Evolutionary conservation across 2,797 vertebrate species (phyloP).

Genomic region (Mastacembelus armatus): DNA sequence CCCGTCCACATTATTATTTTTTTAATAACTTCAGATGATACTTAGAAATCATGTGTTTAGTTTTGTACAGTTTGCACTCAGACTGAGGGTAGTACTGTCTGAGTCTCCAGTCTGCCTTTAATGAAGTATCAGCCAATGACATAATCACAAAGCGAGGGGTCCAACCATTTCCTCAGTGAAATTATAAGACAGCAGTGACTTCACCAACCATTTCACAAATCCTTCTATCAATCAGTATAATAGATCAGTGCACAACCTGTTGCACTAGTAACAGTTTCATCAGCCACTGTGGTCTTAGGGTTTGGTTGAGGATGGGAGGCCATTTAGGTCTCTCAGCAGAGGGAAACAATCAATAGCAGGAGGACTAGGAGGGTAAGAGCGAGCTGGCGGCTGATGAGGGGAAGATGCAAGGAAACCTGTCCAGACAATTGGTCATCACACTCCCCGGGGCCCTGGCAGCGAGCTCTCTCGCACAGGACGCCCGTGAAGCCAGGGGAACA

Average conservation of each 20-base stretch:
- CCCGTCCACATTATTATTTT: conserved; percentile 52
- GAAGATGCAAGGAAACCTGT: conserved; percentile 53
- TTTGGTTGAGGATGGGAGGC: conserved; percentile 60
- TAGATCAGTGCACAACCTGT: conserved; percentile 42
- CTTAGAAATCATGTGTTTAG: conserved; percentile 66
- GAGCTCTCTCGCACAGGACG: conserved; percentile 89
- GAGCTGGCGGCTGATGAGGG: conserved; percentile 21
- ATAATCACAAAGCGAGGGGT: conserved; percentile 44
- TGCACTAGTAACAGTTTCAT: conserved; percentile 36
- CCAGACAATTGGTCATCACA: conserved; percentile 83
- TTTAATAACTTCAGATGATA: conserved; percentile 61
- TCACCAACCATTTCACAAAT: conserved; percentile 52
- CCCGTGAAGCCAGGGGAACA: conserved; percentile 90
- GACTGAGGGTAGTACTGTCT: conserved; percentile 32
- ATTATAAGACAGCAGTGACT: conserved; percentile 54
- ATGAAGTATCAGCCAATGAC: conserved; percentile 54
- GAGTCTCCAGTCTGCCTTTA: conserved; percentile 54
- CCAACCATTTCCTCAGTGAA: conserved; percentile 43
- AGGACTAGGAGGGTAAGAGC: conserved; percentile 51
- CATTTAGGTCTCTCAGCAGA: conserved; percentile 78
- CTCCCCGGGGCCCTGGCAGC: conserved; percentile 86
- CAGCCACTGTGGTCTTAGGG: conserved; percentile 42
- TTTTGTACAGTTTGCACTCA: conserved; percentile 70
- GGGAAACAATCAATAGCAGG: conserved; percentile 72
- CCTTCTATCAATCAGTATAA: conserved; percentile 35